Base-by-base conservation (phyloP, 2,797 vertebrate genomes). In the Margarornis squamiger region DNA sequence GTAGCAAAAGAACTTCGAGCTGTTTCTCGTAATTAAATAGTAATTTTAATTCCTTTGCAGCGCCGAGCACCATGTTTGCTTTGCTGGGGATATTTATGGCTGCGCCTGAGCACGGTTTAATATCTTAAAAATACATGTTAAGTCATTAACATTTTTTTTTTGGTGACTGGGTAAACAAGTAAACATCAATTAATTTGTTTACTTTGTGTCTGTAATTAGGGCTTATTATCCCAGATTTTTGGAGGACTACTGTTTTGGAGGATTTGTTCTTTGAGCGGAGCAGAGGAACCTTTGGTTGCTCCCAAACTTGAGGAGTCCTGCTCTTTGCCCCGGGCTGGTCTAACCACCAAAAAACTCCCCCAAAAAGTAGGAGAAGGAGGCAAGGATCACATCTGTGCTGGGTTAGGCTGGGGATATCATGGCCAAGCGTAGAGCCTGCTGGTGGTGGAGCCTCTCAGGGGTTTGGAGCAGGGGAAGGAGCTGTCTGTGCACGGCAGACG, bases 31-130 rank as follows among this genome's bases (percentile, higher is more conserved):
- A 96, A 97, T 97, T 97, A 97, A 96, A 96, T 86, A 96, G 94
- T 97, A 95, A 97, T 97, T 96, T 96, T 92, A 95, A 96, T 96
- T 97, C 95, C 95, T 97, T 96, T 95, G 96, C 97, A 88, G 86
- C 82, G 94, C 96, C 1, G 79, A 96, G 92, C 94, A 52, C 94
- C 95, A 68, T 97, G 24, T 97, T 97, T 97, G 96, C 96, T 97
- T 97, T 97, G 5, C 86, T 93, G 94, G 92, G 75, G 93, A 82
- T 97, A 97, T 97, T 97, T 97, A 86, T 94, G 96, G 89, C 94
- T 95, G 94, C 0, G 95, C 92, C 94, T 93, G 92, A 95, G 67
- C 73, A 34, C 1, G 43, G 52, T 88, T 92, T 92, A 67, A 57
- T 67, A 45, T 89, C 93, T 94, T 91, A 93, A 95, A 96, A 95